Conservation (phyloP, 2,797 vertebrate genomes). For the Scleropages formosus region DNA sequence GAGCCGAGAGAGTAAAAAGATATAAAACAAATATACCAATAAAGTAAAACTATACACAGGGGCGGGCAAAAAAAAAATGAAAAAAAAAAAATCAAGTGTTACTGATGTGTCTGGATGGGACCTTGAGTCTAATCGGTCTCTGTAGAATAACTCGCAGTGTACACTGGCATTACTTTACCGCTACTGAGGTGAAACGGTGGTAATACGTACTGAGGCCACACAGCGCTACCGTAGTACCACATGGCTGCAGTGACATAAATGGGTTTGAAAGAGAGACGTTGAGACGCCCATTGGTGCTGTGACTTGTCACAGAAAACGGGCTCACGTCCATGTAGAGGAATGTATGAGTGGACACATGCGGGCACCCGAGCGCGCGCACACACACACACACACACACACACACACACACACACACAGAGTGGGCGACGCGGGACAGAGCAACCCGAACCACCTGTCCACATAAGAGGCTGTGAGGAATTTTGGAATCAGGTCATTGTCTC, state of each 20-base stretch:
- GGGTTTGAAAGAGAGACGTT: neutral
- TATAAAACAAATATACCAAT: too few relatives aligned
- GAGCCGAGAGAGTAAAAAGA: too few relatives aligned
- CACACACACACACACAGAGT: conserved; percentile 34
- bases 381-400: conserved; percentile 15
- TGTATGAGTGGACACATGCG: neutral
- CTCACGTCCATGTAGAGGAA: conserved; percentile 3
- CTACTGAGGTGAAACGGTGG: neutral
- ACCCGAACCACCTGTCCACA: neutral
- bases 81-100: too few relatives aligned
- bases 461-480: conserved; percentile 88
- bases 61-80: too few relatives aligned
- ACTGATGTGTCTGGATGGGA: too few relatives aligned
- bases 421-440: neutral
- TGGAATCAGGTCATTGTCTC: conserved; percentile 86
- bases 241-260: neutral
- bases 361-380: neutral
- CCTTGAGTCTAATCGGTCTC: too few relatives aligned
- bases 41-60: too few relatives aligned
- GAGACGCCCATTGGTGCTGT: neutral
- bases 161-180: neutral
- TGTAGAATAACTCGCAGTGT: neutral
- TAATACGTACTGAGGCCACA: neutral
- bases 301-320: neutral
- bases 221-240: neutral